Conservation (phyloP, 2,888 invertebrate species). For the Hymenopus coronatus region DNA sequence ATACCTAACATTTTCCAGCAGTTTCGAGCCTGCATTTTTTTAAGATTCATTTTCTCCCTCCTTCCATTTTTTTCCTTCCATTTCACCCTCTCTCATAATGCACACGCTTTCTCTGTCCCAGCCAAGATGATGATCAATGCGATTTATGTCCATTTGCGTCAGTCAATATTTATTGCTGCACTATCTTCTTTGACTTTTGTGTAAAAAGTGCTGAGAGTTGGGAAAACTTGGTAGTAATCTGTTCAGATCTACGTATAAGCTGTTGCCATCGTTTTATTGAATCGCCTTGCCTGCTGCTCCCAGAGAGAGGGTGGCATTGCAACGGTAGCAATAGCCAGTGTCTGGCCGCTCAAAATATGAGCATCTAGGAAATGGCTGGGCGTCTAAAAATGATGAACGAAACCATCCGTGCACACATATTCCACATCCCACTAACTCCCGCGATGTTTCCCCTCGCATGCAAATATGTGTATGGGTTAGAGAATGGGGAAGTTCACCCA, state of each 20-base stretch:
- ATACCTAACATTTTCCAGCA: conserved; percentile 14
- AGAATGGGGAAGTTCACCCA: too few species aligned
- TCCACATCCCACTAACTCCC: neutral
- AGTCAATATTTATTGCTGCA: conserved; percentile 36
- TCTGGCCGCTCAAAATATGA: neutral
- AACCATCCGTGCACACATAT: neutral
- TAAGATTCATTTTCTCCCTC: neutral
- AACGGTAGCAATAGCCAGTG: neutral
- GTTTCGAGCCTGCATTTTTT: conserved; percentile 4
- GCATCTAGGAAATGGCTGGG: neutral
- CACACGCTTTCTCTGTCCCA: neutral
- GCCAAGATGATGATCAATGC: conserved; percentile 28
- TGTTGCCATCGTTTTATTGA: conserved; percentile 33
- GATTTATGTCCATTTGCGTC: conserved; percentile 34
- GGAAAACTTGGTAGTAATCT: conserved; percentile 32
- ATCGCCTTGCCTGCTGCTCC: neutral
- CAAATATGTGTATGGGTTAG: neutral
- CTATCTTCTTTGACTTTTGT: conserved; percentile 27
- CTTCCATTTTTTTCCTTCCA: neutral
- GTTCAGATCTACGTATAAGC: conserved; percentile 31
- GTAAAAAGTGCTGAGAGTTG: conserved; percentile 33
- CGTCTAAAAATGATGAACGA: neutral
- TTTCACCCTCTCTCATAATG: neutral
- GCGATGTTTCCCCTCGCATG: neutral
- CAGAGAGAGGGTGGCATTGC: neutral